Percentiles rank a stretch among this genome's conserved stretches.
Evolutionary conservation across 2,113 vertebrate species (phyloP).

Genomic region (Propithecus coquereli): DNA sequence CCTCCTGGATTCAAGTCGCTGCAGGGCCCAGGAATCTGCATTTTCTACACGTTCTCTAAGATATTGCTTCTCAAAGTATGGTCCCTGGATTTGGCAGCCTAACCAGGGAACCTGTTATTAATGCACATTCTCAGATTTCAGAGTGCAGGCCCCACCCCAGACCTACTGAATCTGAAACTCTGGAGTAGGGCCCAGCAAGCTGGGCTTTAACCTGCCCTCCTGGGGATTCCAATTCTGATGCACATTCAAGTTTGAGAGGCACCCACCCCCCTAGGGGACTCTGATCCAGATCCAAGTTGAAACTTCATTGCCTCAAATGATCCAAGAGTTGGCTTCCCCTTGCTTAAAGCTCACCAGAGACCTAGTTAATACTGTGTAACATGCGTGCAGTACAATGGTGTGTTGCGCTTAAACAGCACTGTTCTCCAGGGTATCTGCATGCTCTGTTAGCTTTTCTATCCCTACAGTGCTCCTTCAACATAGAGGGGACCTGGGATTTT

Average conservation of each 20-base stretch:
- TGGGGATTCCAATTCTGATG: neutral
- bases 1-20: neutral
- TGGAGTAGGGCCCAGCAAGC: neutral
- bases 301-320: slow-evolving; percentile 4
- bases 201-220: neutral
- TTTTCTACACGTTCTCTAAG: neutral
- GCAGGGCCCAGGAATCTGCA: neutral
- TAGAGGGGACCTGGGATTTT: neutral
- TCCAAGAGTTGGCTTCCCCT: neutral
- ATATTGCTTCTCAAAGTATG: neutral
- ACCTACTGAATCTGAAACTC: neutral
- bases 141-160: neutral
- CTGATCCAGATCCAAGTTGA: neutral
- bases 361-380: neutral
- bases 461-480: neutral
- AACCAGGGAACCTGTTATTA: neutral
- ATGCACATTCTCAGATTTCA: neutral
- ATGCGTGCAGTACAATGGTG: neutral
- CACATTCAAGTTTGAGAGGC: neutral
- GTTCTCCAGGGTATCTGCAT: neutral
- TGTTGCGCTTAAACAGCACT: neutral
- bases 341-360: neutral
- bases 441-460: neutral
- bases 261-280: neutral
- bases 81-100: neutral